A percentile compares a stretch with the other conserved stretches of the same genome.
Conservation (phyloP, 1,140 invertebrate genomes). For the Bombus picipes region DNA sequence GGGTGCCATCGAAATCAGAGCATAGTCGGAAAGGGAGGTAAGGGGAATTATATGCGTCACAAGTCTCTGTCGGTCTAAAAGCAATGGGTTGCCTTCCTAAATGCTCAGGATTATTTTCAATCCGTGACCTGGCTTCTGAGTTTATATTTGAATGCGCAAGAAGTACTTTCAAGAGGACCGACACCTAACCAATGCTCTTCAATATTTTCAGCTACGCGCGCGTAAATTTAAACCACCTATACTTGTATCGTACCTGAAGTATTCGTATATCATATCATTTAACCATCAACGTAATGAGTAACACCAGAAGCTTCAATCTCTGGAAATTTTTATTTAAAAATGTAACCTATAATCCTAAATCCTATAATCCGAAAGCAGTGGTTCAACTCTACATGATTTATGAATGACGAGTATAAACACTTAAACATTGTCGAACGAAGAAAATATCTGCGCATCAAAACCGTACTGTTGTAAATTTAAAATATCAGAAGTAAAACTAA, state of each 20-base stretch:
- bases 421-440: not conserved
- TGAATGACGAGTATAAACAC: not conserved
- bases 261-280: not conserved
- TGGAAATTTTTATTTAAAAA: not conserved
- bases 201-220: constrained; percentile 55
- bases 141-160: constrained; percentile 63
- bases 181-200: constrained; percentile 30
- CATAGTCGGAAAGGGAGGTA: not conserved
- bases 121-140: constrained; percentile 66
- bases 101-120: constrained; percentile 69
- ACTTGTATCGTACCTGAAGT: not conserved
- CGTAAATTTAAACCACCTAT: constrained; percentile 43
- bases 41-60: constrained; percentile 41
- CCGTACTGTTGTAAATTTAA: not conserved
- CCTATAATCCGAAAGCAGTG: not conserved
- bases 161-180: constrained; percentile 29
- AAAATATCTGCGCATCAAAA: not conserved
- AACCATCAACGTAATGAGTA: not conserved
- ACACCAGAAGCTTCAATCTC: not conserved
- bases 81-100: constrained; percentile 58
- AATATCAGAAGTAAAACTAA: not conserved
- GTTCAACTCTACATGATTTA: not conserved
- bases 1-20: constrained; percentile 16
- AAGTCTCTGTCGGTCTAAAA: constrained; percentile 44
- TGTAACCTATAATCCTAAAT: not conserved